Percentiles rank a stretch among this genome's conserved stretches.
These are phyloP conservation scores for Macquaria ambigua DNA, from an alignment of 2,113 vertebrate genomes.

Conservation along the genomic window DNA sequence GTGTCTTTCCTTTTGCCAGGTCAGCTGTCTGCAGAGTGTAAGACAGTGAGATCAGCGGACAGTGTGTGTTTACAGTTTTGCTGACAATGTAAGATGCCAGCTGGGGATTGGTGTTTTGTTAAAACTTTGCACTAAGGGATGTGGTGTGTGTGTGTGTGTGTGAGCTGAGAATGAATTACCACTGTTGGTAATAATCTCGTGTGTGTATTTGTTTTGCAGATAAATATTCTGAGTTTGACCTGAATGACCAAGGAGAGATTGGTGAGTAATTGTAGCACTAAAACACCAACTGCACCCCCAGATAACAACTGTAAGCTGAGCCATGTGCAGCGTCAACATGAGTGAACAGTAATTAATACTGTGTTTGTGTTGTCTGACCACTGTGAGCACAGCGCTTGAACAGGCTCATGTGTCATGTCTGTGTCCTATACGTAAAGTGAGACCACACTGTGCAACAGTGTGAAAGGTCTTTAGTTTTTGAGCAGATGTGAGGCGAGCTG, in stretches of 20 bases:
- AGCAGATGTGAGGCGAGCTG: slow-evolving; percentile 50
- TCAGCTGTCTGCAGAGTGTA: slow-evolving; percentile 51
- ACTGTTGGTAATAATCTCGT: slow-evolving; percentile 2
- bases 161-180: slow-evolving; percentile 10
- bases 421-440: slow-evolving; percentile 57
- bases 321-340: slow-evolving; percentile 19
- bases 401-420: slow-evolving; percentile 52
- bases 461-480: background rate
- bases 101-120: background rate
- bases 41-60: slow-evolving; percentile 11
- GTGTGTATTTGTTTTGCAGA: slow-evolving; percentile 86
- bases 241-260: slow-evolving; percentile 97
- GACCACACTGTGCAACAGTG: background rate
- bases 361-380: slow-evolving; percentile 38
- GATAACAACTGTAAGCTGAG: slow-evolving; percentile 52
- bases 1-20: slow-evolving; percentile 22
- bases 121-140: background rate
- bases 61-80: slow-evolving; percentile 18
- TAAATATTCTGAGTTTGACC: slow-evolving; percentile 98
- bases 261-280: slow-evolving; percentile 86
- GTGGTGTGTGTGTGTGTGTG: background rate
- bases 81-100: slow-evolving; percentile 43
- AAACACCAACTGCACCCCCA: slow-evolving; percentile 29
- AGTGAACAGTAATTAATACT: slow-evolving; percentile 72
- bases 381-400: slow-evolving; percentile 27